Percentiles rank a stretch among this genome's conserved stretches.
These are phyloP conservation scores for Phasianus colchicus DNA, from an alignment of 2,113 vertebrate genomes.

Conservation along the genomic window DNA sequence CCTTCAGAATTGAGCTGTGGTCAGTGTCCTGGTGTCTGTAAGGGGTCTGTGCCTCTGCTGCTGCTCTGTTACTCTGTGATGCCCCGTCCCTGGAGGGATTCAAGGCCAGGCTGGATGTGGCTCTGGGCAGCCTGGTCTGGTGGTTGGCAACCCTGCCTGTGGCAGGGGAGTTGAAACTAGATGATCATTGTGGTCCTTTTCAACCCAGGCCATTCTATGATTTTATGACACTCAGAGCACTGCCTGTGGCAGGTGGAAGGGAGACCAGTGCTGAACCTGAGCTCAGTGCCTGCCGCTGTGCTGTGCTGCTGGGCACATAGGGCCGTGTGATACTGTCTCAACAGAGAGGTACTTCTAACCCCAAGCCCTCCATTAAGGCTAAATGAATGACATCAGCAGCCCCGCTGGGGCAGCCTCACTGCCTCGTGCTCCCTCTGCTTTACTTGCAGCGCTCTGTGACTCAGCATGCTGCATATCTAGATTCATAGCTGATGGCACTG, in stretches of 20 bases:
- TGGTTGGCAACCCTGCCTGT: too few species aligned
- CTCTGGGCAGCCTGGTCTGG: too few species aligned
- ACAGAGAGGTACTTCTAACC: not conserved
- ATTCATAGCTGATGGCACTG: not conserved
- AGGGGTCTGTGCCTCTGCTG: accelerated
- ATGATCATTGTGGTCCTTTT: too few species aligned
- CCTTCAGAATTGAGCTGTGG: not conserved
- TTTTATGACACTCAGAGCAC: not conserved
- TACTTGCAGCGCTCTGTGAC: not conserved
- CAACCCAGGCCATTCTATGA: too few species aligned
- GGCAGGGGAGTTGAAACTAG: too few species aligned
- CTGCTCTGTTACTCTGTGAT: accelerated
- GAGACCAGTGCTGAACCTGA: not conserved
- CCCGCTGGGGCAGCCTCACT: not conserved
- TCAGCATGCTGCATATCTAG: not conserved
- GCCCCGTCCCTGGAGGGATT: too few species aligned
- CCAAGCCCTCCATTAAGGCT: not conserved
- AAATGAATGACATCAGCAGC: not conserved
- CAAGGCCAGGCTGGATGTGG: too few species aligned
- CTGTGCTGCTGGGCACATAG: not conserved
- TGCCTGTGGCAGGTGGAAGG: not conserved
- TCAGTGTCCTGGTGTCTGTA: not conserved
- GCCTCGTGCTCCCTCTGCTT: not conserved
- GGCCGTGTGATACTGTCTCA: accelerated
- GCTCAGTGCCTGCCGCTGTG: not conserved